phyloP scores from a whole-genome alignment of 92 coral and sea anemone genomes.

The Epizoanthus illoricatus region DNA sequence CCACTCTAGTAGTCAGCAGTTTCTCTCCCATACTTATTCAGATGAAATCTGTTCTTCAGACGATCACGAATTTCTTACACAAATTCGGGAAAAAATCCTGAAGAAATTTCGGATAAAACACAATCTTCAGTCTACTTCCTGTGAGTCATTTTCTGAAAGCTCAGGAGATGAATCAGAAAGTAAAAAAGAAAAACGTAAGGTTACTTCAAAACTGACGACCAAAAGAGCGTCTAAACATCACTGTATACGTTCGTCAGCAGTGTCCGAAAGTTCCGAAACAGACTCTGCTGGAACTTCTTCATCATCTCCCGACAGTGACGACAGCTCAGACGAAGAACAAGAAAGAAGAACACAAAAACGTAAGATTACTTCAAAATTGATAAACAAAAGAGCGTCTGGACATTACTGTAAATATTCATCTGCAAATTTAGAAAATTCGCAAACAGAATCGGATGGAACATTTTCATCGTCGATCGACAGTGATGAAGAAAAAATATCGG shows the following conservation, averaged over 20 bases:
- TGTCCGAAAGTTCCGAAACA: no score
- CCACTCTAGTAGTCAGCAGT: conserved; percentile 1
- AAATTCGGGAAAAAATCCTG: conserved; percentile 4
- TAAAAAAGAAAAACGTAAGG: neutral
- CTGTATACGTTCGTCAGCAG: no score
- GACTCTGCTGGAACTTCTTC: no score
- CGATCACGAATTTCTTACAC: neutral
- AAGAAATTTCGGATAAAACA: neutral
- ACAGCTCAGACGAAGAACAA: conserved; percentile 24
- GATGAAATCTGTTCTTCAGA: neutral
- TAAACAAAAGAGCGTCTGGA: neutral
- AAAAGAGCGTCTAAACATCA: neutral
- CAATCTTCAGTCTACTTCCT: neutral
- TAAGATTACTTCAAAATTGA: neutral
- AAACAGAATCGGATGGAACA: neutral
- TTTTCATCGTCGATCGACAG: conserved; percentile 30
- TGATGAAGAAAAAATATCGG: conserved; percentile 19
- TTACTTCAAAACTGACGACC: neutral
- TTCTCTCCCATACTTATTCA: neutral
- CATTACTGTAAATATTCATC: neutral
- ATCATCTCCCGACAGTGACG: neutral
- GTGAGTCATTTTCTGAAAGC: conserved; percentile 5
- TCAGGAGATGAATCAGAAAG: conserved; percentile 26
- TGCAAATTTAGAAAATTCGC: neutral
- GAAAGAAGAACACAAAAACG: neutral